Evolutionary conservation across 2,797 vertebrate species (phyloP).

Genomic region (Gambusia yucatana): DNA sequence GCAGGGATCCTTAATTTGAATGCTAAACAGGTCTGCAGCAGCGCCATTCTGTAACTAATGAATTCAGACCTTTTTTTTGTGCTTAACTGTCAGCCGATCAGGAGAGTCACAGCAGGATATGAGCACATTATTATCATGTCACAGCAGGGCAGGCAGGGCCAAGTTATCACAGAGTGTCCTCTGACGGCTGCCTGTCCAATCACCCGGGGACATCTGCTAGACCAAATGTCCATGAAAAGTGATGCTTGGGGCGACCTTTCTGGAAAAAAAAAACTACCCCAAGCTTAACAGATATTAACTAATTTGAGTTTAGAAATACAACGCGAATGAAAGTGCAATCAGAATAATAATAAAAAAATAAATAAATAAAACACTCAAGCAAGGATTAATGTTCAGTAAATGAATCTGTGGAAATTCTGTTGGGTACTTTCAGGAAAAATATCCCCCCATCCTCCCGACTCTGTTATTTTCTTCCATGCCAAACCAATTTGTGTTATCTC

Average conservation of each 20-base stretch:
- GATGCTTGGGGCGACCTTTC: conserved; percentile 25
- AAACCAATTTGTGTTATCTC: conserved; percentile 63
- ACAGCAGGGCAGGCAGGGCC: conserved; percentile 64
- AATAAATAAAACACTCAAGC: background rate
- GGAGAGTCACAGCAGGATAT: conserved; percentile 79
- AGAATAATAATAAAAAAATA: background rate
- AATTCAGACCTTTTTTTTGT: conserved; percentile 76
- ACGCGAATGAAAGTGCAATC: background rate
- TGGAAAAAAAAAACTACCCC: background rate
- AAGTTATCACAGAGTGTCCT: conserved; percentile 69
- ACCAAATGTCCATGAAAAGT: conserved; percentile 44
- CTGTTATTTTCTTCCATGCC: conserved; percentile 55
- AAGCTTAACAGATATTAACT: conserved; percentile 12
- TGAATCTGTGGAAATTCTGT: conserved; percentile 5
- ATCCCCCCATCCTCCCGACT: conserved; percentile 17
- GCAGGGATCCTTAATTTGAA: conserved; percentile 33
- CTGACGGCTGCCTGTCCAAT: conserved; percentile 70
- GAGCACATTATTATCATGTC: conserved; percentile 74
- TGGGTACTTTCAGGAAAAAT: conserved; percentile 40
- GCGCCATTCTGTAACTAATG: conserved; percentile 64
- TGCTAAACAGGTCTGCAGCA: conserved; percentile 44
- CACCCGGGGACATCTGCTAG: conserved; percentile 68
- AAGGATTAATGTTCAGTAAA: conserved; percentile 5
- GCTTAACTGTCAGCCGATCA: conserved; percentile 73
- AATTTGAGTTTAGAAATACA: background rate